Base-by-base conservation (phyloP, 2,797 vertebrate genomes). In the Tympanoctomys barrerae region DNA sequence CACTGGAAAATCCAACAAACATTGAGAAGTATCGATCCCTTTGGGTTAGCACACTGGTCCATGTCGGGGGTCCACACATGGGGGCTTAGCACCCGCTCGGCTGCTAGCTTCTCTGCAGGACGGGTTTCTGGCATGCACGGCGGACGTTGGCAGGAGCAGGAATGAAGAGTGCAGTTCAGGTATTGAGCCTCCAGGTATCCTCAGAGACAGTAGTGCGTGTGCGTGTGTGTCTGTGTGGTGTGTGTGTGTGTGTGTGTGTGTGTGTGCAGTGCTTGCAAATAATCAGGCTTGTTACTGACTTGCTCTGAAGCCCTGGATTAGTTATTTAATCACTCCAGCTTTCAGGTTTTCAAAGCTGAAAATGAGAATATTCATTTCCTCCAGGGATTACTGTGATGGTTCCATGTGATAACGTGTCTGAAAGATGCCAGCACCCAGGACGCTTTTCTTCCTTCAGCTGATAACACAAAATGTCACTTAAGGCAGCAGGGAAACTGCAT, bases 351-450 rank as follows among this genome's bases (percentile, higher is more conserved):
- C 54, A 84, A 39, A 66, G 89, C 39, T 70, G 33, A 91, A 95
- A 87, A 46, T 33, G 71, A 95, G 71, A 94, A 84, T 28, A 70
- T 73, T 91, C 14, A 36, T 87, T 93, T 94, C 88, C 42, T 88
- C 46, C n/a, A 39, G 54, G 31, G 68, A 89, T 49, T 66, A 68
- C 68, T 31, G 18, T 81, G 87, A 52, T 54, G 64, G 84, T 89
- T 90, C 31, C n/a, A 2, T 57, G 64, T 42, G 71, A 84, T 78
- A 52, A 79, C 0, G 4, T 10, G 26, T 46, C 81, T 79, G 46
- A 75, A 90, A 81, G 26, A 88, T 39, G 68, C 24, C 59, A 77
- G 75, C 26, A 57, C 71, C 36, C 26, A 26, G 36, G 36, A 31
- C 1, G 11, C 54, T 33, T 89, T 49, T 87, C 49, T 57, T 77